A percentile compares a stretch with the other conserved stretches of the same genome.
Evolutionary conservation across 2,797 vertebrate genomes (phyloP).

Genomic region (Fistularia tabacaria): DNA sequence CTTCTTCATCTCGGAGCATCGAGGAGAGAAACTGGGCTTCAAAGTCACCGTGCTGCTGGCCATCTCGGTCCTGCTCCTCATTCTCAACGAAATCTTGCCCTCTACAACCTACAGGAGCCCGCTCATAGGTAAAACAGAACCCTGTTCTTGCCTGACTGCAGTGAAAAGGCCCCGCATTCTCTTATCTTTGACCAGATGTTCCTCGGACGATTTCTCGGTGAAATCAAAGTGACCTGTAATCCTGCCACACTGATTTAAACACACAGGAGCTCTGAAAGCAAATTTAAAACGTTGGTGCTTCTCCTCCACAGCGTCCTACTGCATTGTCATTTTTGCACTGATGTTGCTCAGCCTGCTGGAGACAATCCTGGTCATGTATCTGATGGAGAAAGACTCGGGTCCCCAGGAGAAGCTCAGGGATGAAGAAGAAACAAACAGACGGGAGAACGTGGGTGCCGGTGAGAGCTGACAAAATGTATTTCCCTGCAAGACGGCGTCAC

Average conservation of each 20-base stretch:
- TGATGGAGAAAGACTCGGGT: slow-evolving; percentile 41
- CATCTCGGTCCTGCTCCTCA: slow-evolving; percentile 80
- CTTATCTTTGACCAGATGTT: no score
- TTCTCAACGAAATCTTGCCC: slow-evolving; percentile 82
- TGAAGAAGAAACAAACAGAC: no score
- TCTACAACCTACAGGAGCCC: slow-evolving; percentile 77
- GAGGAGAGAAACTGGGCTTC: slow-evolving; percentile 78
- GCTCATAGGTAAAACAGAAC: slow-evolving; percentile 70
- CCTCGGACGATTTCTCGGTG: no score
- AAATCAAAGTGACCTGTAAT: no score
- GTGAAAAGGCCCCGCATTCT: no score
- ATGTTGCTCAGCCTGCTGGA: slow-evolving; percentile 79
- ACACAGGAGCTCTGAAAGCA: no score
- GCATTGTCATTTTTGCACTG: slow-evolving; percentile 77
- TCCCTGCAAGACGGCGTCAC: no score
- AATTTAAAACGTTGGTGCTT: slow-evolving; percentile 1
- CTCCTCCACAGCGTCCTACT: slow-evolving; percentile 70
- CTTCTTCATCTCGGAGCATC: slow-evolving; percentile 69
- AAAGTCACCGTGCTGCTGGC: slow-evolving; percentile 82
- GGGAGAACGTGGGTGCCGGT: no score
- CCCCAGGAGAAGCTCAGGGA: no score
- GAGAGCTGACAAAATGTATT: no score
- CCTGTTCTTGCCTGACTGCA: not conserved
- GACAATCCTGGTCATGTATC: slow-evolving; percentile 70
- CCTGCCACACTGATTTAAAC: no score